A percentile compares a stretch with the other conserved stretches of the same genome.
Conservation (phyloP, 1,140 invertebrate genomes). For the Psix sp. region DNA sequence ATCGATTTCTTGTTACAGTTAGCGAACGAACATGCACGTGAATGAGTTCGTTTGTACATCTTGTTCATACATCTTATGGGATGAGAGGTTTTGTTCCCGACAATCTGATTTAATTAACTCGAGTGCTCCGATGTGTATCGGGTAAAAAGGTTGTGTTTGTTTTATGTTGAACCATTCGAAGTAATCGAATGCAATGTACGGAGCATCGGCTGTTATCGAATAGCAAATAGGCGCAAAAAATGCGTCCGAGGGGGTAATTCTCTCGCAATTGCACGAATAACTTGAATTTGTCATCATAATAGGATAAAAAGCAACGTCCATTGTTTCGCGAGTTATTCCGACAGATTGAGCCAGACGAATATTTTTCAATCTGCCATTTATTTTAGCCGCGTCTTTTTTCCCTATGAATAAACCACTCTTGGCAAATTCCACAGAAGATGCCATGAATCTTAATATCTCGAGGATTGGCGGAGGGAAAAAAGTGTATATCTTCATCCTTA, state of each 20-base stretch:
- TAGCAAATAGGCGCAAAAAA: no score
- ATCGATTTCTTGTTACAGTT: conserved; percentile 1
- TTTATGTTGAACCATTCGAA: neutral
- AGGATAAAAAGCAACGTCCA: no score
- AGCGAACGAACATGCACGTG: neutral
- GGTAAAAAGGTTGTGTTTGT: neutral
- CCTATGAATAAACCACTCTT: conserved; percentile 2
- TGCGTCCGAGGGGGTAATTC: no score
- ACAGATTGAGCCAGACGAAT: conserved; percentile 4
- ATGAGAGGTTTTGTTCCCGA: neutral
- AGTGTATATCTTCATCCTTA: conserved; percentile 45
- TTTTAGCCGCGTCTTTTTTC: conserved; percentile 11
- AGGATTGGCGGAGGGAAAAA: conserved; percentile 9
- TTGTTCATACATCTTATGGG: neutral
- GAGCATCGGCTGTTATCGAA: neutral
- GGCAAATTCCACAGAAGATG: conserved; percentile 22
- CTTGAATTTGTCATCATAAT: no score
- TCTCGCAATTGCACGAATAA: no score
- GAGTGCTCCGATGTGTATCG: conserved; percentile 1
- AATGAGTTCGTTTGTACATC: conserved; percentile 1
- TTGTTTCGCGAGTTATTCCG: no score
- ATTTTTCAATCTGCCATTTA: conserved; percentile 1
- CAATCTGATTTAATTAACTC: conserved; percentile 1
- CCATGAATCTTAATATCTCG: conserved; percentile 35
- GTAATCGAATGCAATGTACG: conserved; percentile 1